Evolutionary conservation across 2,113 vertebrate genomes (phyloP).

Genomic region (Actenoides hombroni): DNA sequence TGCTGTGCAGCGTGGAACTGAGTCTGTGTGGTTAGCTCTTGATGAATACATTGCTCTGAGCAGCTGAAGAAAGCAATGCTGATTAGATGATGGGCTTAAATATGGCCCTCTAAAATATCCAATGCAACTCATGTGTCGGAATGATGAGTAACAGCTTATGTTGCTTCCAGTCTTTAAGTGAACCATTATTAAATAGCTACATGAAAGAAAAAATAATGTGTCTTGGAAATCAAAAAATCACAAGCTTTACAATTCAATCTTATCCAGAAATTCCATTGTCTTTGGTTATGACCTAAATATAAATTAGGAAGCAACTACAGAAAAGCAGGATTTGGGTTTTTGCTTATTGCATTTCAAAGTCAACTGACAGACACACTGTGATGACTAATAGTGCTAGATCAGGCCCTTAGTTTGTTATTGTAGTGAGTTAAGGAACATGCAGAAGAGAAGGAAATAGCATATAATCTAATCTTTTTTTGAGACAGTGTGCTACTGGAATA

Average conservation of each 20-base stretch:
- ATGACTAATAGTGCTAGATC: not conserved
- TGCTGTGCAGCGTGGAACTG: not conserved
- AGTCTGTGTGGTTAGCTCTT: not conserved
- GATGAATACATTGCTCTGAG: not conserved
- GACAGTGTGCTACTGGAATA: not conserved
- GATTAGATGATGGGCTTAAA: not conserved
- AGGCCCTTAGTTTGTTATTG: not conserved
- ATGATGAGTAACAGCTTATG: not conserved
- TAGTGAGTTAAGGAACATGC: not conserved
- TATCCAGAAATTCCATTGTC: not conserved
- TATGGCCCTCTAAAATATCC: not conserved
- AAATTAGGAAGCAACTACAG: not conserved
- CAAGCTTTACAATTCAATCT: not conserved
- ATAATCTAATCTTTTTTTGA: not conserved
- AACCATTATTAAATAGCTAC: not conserved
- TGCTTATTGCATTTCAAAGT: not conserved
- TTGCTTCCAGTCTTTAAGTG: not conserved
- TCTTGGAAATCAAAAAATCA: not conserved
- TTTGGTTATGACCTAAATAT: not conserved
- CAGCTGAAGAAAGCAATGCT: not conserved
- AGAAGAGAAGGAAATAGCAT: not conserved
- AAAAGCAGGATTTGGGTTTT: not conserved
- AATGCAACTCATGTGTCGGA: not conserved
- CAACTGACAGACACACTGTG: not conserved
- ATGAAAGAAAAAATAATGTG: not conserved